Conservation (phyloP, 2,888 invertebrate species). For the Eilema depressum region DNA sequence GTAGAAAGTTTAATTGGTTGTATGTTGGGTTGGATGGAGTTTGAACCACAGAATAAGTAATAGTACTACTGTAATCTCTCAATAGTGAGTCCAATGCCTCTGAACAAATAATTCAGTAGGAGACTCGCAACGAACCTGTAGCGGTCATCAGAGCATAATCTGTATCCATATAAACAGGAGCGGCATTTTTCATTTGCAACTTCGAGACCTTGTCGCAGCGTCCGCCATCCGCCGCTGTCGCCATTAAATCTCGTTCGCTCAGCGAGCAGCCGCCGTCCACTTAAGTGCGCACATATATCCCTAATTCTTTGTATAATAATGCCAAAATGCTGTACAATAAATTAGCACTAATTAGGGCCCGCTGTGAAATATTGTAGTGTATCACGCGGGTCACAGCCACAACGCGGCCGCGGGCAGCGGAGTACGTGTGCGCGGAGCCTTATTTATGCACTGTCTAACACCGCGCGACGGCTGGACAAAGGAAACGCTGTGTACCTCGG, state of each 20-base stretch:
- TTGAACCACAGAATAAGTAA: no score
- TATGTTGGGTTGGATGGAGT: neutral
- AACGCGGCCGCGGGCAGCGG: slow-evolving; percentile 5
- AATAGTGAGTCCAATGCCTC: neutral
- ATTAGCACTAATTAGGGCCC: slow-evolving; percentile 57
- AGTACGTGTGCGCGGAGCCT: slow-evolving; percentile 9
- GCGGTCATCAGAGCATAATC: neutral
- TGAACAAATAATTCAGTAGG: neutral
- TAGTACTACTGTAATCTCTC: neutral
- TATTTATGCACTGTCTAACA: slow-evolving; percentile 24
- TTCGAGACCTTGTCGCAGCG: slow-evolving; percentile 5
- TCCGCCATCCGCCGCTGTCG: slow-evolving; percentile 8
- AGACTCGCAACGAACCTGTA: neutral
- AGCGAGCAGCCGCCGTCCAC: slow-evolving; percentile 14
- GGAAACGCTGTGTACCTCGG: slow-evolving; percentile 21
- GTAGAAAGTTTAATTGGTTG: neutral
- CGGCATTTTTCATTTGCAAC: slow-evolving; percentile 12
- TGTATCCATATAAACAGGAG: neutral
- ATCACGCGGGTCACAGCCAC: slow-evolving; percentile 18
- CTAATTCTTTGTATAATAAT: slow-evolving; percentile 49
- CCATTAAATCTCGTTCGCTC: slow-evolving; percentile 11
- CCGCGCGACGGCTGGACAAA: slow-evolving; percentile 25
- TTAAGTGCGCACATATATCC: slow-evolving; percentile 23
- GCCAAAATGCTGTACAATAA: slow-evolving; percentile 44
- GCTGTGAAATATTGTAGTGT: slow-evolving; percentile 32